Conservation (phyloP, 2,797 vertebrate species). For the Enteromius afrohamiltoni region DNA sequence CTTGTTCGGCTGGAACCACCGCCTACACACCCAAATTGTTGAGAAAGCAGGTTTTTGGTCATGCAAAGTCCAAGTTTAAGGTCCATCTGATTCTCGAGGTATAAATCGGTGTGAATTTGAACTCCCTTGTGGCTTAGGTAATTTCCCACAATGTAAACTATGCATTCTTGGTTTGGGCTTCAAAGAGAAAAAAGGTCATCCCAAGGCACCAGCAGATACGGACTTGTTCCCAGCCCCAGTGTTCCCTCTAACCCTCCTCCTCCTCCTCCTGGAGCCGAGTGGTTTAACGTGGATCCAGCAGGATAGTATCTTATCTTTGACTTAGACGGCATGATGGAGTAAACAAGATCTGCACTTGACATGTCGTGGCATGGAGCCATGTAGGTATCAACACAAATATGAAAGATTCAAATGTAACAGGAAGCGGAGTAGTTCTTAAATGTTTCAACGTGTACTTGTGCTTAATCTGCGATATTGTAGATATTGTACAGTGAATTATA, state of each 20-base stretch:
- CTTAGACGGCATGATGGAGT: conserved; percentile 56
- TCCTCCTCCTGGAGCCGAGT: conserved; percentile 27
- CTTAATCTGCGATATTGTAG: conserved; percentile 19
- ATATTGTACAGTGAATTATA: neutral
- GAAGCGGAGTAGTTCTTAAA: neutral
- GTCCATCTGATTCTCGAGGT: conserved; percentile 25
- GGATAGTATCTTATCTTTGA: conserved; percentile 66
- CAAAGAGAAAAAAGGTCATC: conserved; percentile 72
- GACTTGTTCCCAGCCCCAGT: conserved; percentile 66
- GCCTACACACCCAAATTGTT: conserved; percentile 18
- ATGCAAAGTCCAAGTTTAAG: conserved; percentile 21
- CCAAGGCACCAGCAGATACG: conserved; percentile 67
- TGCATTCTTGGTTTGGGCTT: conserved; percentile 75
- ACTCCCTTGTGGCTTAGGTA: conserved; percentile 49
- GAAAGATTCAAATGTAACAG: conserved; percentile 10
- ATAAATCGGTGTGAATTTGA: conserved; percentile 42
- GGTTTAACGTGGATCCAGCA: conserved; percentile 46
- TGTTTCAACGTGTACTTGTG: conserved; percentile 9
- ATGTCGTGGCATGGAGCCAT: conserved; percentile 56
- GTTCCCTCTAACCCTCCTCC: conserved; percentile 22
- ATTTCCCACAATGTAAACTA: conserved; percentile 68
- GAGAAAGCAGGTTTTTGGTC: conserved; percentile 12
- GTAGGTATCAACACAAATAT: conserved; percentile 33
- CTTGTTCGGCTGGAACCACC: neutral
- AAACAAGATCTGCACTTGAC: conserved; percentile 53